Evolutionary conservation across 1,140 invertebrate genomes (phyloP), one percentile per base, ranked within the genome.

Genomic region (Pogonognathellus flavescens): DNA sequence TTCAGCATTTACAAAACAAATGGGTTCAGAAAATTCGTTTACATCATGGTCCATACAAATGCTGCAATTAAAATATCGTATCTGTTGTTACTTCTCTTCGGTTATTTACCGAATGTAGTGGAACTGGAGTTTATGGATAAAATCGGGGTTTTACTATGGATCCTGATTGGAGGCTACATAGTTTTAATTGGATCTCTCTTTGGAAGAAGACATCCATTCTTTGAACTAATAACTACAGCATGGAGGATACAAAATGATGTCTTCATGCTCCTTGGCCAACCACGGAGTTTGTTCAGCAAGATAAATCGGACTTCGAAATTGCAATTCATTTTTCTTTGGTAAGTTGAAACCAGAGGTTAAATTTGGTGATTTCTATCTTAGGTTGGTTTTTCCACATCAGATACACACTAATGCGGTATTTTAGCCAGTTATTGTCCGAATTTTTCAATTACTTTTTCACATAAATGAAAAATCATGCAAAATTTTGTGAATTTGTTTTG

Each of bases 241-340:
- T 80, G 76, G 76, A 50, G 53, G 53, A 55, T 80, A n/a, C 76
- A 80, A 31, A 80, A 53, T 52, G 18, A 53, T n/a, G 20, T 80
- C 1, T 53, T n/a, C 18, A 14, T 22, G 16, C 1, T 52, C 8
- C 52, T 80, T 1, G 50, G 18, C 13, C 7, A 18, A 1, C 76
- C 76, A 13, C 14, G 18, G 5, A 7, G 2, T 2, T 22, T 66
- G 60, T 7, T 53, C 13, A 8, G 52, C 52, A 60, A 11, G 5
- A 60, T 11, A 14, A 60, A 60, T 18, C 10, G 11, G n/a, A 6
- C 9, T n/a, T 9, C 57, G 8, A 60, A 60, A 18, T 10, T 10
- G n/a, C 57, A 60, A 60, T 11, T 60, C 6, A 18, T 18, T 10
- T 60, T 11, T n/a, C n/a, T n/a, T 14, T 9, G 9, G 57, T 60